Conservation (phyloP, 2,113 vertebrate genomes). For the Rana temporaria region DNA sequence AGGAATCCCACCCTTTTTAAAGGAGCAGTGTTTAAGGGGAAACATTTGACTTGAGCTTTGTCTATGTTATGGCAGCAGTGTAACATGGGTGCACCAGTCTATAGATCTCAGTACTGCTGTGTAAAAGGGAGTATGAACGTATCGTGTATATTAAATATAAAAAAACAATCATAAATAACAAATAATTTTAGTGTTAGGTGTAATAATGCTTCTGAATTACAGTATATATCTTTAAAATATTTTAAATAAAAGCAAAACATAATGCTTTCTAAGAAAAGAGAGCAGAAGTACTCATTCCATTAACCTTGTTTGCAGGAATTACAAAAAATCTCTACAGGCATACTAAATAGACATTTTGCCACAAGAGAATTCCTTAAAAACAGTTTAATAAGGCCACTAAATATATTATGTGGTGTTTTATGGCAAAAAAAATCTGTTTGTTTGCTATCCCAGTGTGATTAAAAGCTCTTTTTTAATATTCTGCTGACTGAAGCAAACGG, state of each 20-base stretch:
- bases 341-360: neutral
- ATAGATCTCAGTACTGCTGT: too few relatives aligned
- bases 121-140: too few relatives aligned
- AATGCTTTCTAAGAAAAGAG: neutral
- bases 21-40: too few relatives aligned
- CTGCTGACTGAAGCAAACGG: slow-evolving; percentile 68
- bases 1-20: too few relatives aligned
- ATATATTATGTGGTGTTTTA: slow-evolving; percentile 61
- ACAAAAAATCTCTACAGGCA: neutral
- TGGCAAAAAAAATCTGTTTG: slow-evolving; percentile 60
- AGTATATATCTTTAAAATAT: neutral
- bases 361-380: slow-evolving; percentile 24
- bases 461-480: slow-evolving; percentile 57
- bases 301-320: neutral
- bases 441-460: slow-evolving; percentile 48
- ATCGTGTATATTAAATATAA: too few relatives aligned
- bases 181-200: too few relatives aligned
- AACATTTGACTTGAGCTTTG: too few relatives aligned
- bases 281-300: neutral
- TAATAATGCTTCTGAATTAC: too few relatives aligned
- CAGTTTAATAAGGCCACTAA: slow-evolving; percentile 56
- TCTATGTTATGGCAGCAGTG: too few relatives aligned
- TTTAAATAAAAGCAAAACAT: neutral
- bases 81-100: too few relatives aligned
- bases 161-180: too few relatives aligned